phyloP scores from a whole-genome alignment of 1,140 invertebrate species.

The Arctopsyche grandis region DNA sequence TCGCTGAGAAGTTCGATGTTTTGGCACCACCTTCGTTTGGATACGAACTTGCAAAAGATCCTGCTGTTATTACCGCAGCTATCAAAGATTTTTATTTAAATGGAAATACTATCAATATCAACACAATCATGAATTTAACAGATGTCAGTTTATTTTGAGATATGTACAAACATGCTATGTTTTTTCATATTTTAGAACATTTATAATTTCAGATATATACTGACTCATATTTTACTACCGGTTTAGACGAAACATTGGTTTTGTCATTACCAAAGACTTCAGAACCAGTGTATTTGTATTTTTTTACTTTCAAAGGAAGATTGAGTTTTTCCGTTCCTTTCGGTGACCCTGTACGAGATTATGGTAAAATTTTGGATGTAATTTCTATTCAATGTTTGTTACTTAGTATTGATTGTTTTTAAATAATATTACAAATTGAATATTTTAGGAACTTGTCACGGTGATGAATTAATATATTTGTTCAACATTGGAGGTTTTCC shows the following conservation, averaged over 20 bases:
- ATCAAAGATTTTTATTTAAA: not conserved
- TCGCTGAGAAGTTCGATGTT: conserved; percentile 57
- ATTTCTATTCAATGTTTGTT: not conserved
- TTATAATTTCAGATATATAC: conserved; percentile 49
- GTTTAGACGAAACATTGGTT: conserved; percentile 47
- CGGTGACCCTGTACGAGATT: conserved; percentile 45
- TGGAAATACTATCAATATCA: not conserved
- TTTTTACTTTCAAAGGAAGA: conserved; percentile 46
- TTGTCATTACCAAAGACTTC: conserved; percentile 30
- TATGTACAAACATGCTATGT: not conserved
- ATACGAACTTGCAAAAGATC: conserved; percentile 31
- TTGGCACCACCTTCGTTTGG: conserved; percentile 56
- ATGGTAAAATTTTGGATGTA: conserved; percentile 36
- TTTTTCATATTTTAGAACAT: not conserved
- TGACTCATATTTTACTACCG: conserved; percentile 44
- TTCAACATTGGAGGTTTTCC: conserved; percentile 45
- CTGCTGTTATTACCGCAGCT: conserved; percentile 11
- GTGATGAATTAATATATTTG: conserved; percentile 50
- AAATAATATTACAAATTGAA: not conserved
- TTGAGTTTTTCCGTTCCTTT: conserved; percentile 50
- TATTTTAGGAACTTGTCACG: conserved; percentile 48
- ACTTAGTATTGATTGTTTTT: not conserved
- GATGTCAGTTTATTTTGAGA: not conserved
- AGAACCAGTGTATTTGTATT: conserved; percentile 46
- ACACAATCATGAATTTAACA: not conserved